phyloP scores from a whole-genome alignment of 37 sponge, comb jelly and placozoan species.

The Bolinopsis microptera region DNA sequence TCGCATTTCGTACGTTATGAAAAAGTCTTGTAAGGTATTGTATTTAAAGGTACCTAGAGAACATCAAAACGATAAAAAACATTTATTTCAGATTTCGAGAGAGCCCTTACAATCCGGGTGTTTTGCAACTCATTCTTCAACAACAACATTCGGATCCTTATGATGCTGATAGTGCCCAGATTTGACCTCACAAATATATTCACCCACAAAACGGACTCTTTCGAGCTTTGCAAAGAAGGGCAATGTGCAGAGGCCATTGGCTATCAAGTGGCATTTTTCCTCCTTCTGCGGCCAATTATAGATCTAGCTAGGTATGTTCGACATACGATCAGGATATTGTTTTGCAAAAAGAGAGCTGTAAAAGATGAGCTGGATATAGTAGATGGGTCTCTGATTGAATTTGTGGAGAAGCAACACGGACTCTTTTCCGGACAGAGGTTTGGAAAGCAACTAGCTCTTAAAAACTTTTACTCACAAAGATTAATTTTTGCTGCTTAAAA shows the following conservation, averaged over 20 bases:
- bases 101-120: not conserved
- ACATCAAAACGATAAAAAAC: too few relatives aligned
- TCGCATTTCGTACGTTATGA: too few relatives aligned
- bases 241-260: not conserved
- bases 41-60: too few relatives aligned
- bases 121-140: not conserved
- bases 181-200: not conserved
- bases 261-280: not conserved
- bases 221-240: constrained; percentile 2
- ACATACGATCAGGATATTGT: not conserved
- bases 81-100: constrained; percentile 13
- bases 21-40: too few relatives aligned
- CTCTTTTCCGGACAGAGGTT: not conserved
- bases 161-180: constrained; percentile 6
- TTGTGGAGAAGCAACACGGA: not conserved
- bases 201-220: not conserved
- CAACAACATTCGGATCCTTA: constrained; percentile 37
- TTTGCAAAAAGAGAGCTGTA: not conserved
- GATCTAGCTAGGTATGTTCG: not conserved
- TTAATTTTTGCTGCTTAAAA: too few relatives aligned
- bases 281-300: not conserved
- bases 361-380: not conserved
- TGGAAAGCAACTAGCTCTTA: not conserved
- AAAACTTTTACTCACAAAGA: too few relatives aligned
- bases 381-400: not conserved